Evolutionary conservation across 1,140 invertebrate species (phyloP), one percentile per base, ranked within the genome.

Genomic region (Magallana gigas): DNA sequence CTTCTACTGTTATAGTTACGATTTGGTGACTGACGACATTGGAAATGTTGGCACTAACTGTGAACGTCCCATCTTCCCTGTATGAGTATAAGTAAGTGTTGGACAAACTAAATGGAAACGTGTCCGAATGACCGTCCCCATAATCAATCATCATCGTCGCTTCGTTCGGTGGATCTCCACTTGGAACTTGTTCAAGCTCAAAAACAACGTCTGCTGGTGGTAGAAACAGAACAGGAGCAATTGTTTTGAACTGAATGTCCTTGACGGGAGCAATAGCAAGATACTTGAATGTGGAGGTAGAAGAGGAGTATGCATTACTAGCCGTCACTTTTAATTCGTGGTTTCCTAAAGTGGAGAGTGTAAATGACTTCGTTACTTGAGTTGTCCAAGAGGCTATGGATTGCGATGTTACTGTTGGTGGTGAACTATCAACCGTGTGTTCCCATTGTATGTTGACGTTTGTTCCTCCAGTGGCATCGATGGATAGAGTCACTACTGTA

Each of bases 261-360:
- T 89, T 86, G 8, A 93, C 91, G 0, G 91, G 88, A 7, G 90
- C 88, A 11, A 91, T 90, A n/a, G 92, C 90, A 12, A 91, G 56
- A 1, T 93, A 57, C 12, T 76, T 64, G 36, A 89, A 87, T 8
- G 57, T 86, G 16, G 90, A 87, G 4, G 60, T 86, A 11, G 89
- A 87, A 0, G 91, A 89, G 8, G 89, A 91, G 9, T 92, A 91
- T 36, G 87, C 60, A 84, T 94, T 94, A 29, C 82, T 90, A 64
- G 93, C 90, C 12, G 83, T 89, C 9, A 92, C 91, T 12, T 57
- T 88, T 8, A 94, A 88, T 57, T 86, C 87, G 57, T 90, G 94
- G n/a, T 82, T 59, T 1, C 92, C 93, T 16, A 90, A 90, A 11
- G 85, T 87, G 18, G 68, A 56, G 82, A 91, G 94, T 11, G 36